phyloP scores from a whole-genome alignment of 2,888 invertebrate genomes.

The Hymenopus coronatus region DNA sequence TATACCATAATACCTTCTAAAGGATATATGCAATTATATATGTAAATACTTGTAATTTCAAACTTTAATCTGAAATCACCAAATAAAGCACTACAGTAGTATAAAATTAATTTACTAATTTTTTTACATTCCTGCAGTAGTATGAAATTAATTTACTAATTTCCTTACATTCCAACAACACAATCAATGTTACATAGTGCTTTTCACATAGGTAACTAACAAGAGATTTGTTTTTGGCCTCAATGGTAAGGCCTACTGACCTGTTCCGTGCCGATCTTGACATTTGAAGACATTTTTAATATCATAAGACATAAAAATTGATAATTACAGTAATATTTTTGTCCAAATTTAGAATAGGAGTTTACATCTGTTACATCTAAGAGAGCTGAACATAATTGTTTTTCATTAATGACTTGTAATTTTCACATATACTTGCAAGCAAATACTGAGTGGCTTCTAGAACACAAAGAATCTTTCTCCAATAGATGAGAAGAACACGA shows the following conservation, averaged over 20 bases:
- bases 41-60: not conserved
- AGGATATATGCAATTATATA: not conserved
- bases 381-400: not conserved
- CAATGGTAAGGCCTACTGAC: no score
- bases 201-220: not conserved
- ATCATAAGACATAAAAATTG: not conserved
- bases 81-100: not conserved
- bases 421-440: not conserved
- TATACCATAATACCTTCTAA: not conserved
- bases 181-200: not conserved
- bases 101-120: no score
- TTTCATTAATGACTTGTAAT: not conserved
- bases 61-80: not conserved
- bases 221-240: not conserved
- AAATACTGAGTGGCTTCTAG: not conserved
- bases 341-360: not conserved
- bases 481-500: not conserved
- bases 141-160: not conserved
- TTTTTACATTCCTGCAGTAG: no score
- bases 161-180: not conserved
- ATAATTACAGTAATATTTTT: not conserved
- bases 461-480: not conserved
- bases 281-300: not conserved
- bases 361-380: not conserved
- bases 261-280: no score